Base-by-base conservation (phyloP, 2,113 vertebrate genomes). In the Oxyruncus cristatus region DNA sequence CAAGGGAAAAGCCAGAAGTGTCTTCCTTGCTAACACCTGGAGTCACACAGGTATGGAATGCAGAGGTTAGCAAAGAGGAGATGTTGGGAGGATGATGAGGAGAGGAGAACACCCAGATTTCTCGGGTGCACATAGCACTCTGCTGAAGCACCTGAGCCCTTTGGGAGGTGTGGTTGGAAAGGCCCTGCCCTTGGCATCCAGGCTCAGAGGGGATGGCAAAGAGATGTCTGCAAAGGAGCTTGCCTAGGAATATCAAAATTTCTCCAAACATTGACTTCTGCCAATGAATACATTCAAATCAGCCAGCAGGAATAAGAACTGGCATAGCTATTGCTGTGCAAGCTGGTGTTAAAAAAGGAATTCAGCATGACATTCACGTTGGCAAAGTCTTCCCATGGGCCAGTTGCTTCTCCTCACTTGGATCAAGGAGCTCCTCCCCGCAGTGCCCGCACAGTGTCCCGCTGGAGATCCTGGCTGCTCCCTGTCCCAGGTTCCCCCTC, bases 341-440 rank as follows among this genome's bases (percentile, higher is more conserved):
- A 72, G 58, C 63, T 81, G 37, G 14, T 44, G 14, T 19, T 35
- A 50, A 33, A n/a, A 32, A 44, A 14, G 32, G 41, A 32, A 20
- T 41, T 71, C 41, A 20, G 32, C 2, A 0, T 3, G 24, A 55
- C 14, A 22, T 26, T 68, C 2, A 1, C 3, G 4, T 14, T 32
- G 23, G 18, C 42, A 63, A 81, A 71, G 23, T 24, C 53, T 50
- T 59, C 27, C 50, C 22, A 33, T 1, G 5, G 46, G 33, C 32
- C 30, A n/a, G 32, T 23, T 24, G 14, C 35, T 49, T 35, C 37
- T 67, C 28, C 42, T 67, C 35, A 12, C 11, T 73, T 56, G 32
- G 49, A 42, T 27, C 13, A 14, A 46, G 2, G 2, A 28, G 35
- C 15, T 78, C 77, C 56, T 85, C 72, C 53, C 52, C 53, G 22